Evolutionary conservation across 92 coral and sea anemone species (phyloP).

Genomic region (Muricea muricata): DNA sequence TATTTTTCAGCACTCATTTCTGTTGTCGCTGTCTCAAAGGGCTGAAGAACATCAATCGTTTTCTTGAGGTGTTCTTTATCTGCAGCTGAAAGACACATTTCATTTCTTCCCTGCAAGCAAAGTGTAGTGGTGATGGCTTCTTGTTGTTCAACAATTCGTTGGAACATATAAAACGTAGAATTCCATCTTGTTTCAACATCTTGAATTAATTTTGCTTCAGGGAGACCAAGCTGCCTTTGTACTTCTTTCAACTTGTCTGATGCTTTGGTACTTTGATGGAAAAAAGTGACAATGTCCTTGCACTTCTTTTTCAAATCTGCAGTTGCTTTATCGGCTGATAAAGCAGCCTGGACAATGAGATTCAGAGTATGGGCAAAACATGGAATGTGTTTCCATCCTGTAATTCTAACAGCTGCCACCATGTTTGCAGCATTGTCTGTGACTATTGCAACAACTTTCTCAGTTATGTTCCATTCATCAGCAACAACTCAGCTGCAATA

Average conservation of each 20-base stretch:
- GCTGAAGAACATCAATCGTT: slow-evolving; percentile 30
- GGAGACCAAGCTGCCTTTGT: background rate
- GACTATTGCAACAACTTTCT: slow-evolving; percentile 49
- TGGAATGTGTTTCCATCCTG: slow-evolving; percentile 52
- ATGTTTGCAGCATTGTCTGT: slow-evolving; percentile 42
- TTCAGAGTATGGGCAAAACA: slow-evolving; percentile 49
- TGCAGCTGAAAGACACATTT: slow-evolving; percentile 47
- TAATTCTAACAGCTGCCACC: slow-evolving; percentile 30
- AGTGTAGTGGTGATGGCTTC: slow-evolving; percentile 32
- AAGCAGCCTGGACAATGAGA: slow-evolving; percentile 29
- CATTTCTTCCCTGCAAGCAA: slow-evolving; percentile 41
- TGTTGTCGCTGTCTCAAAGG: slow-evolving; percentile 33
- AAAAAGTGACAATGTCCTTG: too few species aligned
- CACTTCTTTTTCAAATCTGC: slow-evolving; percentile 38
- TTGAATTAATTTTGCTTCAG: background rate
- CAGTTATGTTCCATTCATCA: slow-evolving; percentile 36
- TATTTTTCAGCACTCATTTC: slow-evolving; percentile 24
- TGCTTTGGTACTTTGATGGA: slow-evolving; percentile 13
- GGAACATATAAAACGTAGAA: too few species aligned
- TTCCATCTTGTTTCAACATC: too few species aligned
- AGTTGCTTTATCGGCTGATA: slow-evolving; percentile 19
- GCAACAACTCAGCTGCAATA: slow-evolving; percentile 21
- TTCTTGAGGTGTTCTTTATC: slow-evolving; percentile 45
- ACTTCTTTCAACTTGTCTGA: slow-evolving; percentile 30
- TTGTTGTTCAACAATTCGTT: slow-evolving; percentile 31